phyloP scores from a whole-genome alignment of 2,113 vertebrate genomes.

The Hyla sarda region DNA sequence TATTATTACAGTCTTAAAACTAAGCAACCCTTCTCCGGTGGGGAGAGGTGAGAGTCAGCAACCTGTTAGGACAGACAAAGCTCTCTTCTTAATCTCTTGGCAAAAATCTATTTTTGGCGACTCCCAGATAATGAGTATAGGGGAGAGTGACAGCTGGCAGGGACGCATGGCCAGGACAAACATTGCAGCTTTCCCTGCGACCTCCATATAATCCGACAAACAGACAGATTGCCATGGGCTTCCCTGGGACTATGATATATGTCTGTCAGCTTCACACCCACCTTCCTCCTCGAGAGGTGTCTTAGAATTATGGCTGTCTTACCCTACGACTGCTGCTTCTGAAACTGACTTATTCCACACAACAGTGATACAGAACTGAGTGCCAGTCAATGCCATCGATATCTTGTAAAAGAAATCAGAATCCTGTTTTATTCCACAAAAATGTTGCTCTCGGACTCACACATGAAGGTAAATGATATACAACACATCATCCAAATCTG shows the following conservation, averaged over 20 bases:
- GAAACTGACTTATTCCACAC: neutral
- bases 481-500: neutral
- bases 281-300: conserved; percentile 3
- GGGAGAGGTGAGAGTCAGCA: conserved; percentile 11
- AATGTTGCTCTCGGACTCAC: neutral
- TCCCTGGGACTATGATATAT: conserved; percentile 43
- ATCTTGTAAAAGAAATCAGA: neutral
- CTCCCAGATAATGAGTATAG: conserved; percentile 49
- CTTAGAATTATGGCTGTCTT: neutral
- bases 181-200: conserved; percentile 41
- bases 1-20: neutral
- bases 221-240: conserved; percentile 50
- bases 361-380: neutral
- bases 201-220: conserved; percentile 54
- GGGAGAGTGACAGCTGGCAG: conserved; percentile 51
- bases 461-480: neutral
- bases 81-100: conserved; percentile 29
- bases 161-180: conserved; percentile 47
- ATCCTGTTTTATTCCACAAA: neutral
- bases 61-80: neutral
- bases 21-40: neutral
- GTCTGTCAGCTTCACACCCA: conserved; percentile 28
- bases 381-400: neutral
- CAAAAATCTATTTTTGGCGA: conserved; percentile 54
- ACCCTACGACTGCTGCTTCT: neutral